These are phyloP conservation scores for Danio choprae DNA, from an alignment of 2,797 vertebrate species.

Conservation along the genomic window DNA sequence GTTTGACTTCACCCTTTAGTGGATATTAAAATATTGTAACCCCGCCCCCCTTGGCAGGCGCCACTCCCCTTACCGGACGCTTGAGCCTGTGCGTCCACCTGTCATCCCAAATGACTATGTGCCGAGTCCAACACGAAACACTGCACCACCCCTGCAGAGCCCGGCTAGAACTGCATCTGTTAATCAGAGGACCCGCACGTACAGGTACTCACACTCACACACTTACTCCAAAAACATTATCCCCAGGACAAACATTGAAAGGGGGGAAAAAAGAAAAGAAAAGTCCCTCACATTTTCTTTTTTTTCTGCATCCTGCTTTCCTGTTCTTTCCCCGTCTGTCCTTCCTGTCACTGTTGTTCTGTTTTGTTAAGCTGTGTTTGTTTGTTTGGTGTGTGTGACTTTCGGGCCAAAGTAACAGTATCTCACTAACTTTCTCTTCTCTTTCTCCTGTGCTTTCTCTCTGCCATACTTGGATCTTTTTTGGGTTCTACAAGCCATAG, in stretches of 20 bases:
- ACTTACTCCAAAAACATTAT: background rate
- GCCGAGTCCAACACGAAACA: constrained; percentile 96
- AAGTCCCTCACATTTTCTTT: constrained; percentile 10
- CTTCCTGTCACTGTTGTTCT: constrained; percentile 36
- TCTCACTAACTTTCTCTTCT: constrained; percentile 53
- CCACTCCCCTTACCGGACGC: constrained; percentile 98
- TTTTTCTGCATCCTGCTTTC: background rate
- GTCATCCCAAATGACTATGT: constrained; percentile 99
- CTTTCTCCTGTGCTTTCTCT: constrained; percentile 43
- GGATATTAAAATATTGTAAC: constrained; percentile 58
- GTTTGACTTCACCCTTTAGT: constrained; percentile 59
- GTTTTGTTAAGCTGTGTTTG: constrained; percentile 36
- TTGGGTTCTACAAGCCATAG: constrained; percentile 42
- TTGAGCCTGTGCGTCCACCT: constrained; percentile 98
- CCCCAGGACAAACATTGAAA: constrained; percentile 6
- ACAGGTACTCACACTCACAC: constrained; percentile 87
- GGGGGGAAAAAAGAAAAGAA: constrained; percentile 5
- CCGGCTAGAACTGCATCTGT: constrained; percentile 96
- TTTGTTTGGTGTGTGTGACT: constrained; percentile 40
- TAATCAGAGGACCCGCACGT: constrained; percentile 99
- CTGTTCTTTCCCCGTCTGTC: constrained; percentile 38
- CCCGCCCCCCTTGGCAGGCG: constrained; percentile 85
- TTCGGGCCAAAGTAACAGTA: constrained; percentile 31
- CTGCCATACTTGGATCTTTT: constrained; percentile 41
- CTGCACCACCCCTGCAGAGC: constrained; percentile 92